Conservation (phyloP, 1,140 invertebrate species). For the Drosophila grimshawi region DNA sequence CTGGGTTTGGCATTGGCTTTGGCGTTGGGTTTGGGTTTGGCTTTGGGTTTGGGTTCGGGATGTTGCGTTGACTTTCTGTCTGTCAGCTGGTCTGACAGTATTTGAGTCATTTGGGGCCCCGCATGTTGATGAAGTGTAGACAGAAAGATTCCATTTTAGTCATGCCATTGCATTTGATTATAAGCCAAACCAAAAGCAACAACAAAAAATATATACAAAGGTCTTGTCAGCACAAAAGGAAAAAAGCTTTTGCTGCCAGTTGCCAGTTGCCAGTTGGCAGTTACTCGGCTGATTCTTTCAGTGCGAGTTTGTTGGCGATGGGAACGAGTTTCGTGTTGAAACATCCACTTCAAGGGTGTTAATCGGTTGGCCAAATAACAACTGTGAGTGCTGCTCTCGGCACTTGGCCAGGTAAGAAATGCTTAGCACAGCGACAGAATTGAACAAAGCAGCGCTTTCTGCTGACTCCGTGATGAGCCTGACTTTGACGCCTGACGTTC, state of each 20-base stretch:
- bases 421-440: constrained; percentile 13
- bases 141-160: constrained; percentile 80
- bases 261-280: not conserved
- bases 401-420: constrained; percentile 17
- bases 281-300: not conserved
- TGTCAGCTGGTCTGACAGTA: constrained; percentile 16
- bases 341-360: constrained; percentile 62
- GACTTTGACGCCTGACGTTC: constrained; percentile 23
- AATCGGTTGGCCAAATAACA: constrained; percentile 68
- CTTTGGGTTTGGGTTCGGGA: constrained; percentile 16
- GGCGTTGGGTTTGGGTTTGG: constrained; percentile 12
- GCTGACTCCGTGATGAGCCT: not conserved
- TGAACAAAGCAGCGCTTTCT: constrained; percentile 34
- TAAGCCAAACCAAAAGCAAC: constrained; percentile 39
- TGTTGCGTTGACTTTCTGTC: constrained; percentile 55
- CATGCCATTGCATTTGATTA: constrained; percentile 81
- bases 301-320: not conserved
- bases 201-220: constrained; percentile 4
- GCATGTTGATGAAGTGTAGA: constrained; percentile 76
- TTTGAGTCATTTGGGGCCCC: constrained; percentile 41
- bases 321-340: constrained; percentile 55
- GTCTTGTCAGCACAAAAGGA: constrained; percentile 14
- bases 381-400: constrained; percentile 31
- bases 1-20: constrained; percentile 1
- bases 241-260: constrained; percentile 7